Evolutionary conservation across 2,888 invertebrate genomes (phyloP).

Genomic region (Rhamnusium bicolor): DNA sequence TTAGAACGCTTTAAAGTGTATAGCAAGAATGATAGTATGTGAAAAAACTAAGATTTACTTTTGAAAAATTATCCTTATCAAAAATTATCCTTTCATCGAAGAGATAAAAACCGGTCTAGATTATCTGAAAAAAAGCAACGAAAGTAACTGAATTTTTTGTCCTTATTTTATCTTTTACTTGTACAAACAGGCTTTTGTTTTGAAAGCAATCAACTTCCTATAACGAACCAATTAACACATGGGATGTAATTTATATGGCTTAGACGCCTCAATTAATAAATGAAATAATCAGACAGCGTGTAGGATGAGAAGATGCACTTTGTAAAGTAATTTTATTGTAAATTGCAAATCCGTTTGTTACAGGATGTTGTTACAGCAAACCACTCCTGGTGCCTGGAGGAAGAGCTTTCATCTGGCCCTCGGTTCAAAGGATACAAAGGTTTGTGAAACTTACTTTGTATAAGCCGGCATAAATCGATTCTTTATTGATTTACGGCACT

Average conservation of each 20-base stretch:
- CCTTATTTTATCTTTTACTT: not conserved
- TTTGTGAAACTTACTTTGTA: conserved; percentile 59
- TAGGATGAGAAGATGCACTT: conserved; percentile 1
- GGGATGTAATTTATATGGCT: not conserved
- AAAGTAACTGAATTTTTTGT: no score
- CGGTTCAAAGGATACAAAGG: conserved; percentile 89
- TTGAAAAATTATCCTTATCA: no score
- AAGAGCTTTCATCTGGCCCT: conserved; percentile 97
- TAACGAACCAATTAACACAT: not conserved
- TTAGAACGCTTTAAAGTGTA: no score
- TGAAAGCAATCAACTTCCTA: not conserved
- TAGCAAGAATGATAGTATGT: no score
- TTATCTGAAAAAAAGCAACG: no score
- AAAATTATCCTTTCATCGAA: no score
- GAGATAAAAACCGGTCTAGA: no score
- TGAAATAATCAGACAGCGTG: conserved; percentile 9
- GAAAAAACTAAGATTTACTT: no score
- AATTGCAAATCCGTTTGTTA: conserved; percentile 36
- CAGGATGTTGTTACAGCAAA: conserved; percentile 96
- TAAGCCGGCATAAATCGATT: not conserved
- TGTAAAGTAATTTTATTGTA: not conserved
- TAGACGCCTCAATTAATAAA: conserved; percentile 3
- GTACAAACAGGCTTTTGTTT: not conserved
- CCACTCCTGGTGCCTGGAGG: conserved; percentile 96
- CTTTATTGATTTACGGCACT: not conserved